These are phyloP conservation scores for Bombus superbus DNA, from an alignment of 1,140 invertebrate species.

Conservation along the genomic window DNA sequence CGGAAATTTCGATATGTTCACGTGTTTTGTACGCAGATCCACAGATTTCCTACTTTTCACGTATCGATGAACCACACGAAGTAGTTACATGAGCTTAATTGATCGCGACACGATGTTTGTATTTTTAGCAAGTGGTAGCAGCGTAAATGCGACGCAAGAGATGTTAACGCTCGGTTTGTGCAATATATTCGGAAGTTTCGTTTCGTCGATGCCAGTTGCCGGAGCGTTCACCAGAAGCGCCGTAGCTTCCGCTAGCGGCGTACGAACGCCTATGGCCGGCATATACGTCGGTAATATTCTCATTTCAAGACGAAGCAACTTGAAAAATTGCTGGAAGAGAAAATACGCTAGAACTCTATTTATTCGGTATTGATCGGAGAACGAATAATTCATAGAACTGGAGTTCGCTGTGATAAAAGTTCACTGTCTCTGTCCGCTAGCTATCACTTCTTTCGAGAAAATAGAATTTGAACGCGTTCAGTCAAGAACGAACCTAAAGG, in stretches of 20 bases:
- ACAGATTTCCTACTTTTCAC: not conserved
- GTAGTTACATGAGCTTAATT: too few relatives aligned
- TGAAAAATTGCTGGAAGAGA: not conserved
- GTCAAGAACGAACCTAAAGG: too few relatives aligned
- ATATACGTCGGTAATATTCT: slow-evolving; percentile 84
- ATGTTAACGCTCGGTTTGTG: slow-evolving; percentile 87
- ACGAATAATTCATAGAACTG: not conserved
- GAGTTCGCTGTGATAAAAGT: too few relatives aligned
- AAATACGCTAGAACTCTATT: not conserved
- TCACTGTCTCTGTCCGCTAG: too few relatives aligned
- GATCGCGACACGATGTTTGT: not conserved
- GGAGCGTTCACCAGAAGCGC: slow-evolving; percentile 90
- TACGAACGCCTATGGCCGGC: slow-evolving; percentile 89
- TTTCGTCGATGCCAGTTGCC: slow-evolving; percentile 88
- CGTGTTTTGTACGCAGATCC: not conserved
- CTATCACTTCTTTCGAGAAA: too few relatives aligned
- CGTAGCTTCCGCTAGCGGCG: slow-evolving; percentile 89
- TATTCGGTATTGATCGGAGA: not conserved
- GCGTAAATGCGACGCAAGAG: slow-evolving; percentile 87
- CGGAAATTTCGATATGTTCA: not conserved
- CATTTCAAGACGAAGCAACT: not conserved
- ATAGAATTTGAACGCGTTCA: too few relatives aligned
- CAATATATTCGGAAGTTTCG: slow-evolving; percentile 89
- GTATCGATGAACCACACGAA: not conserved
- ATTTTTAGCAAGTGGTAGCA: slow-evolving; percentile 79